Evolutionary conservation across 2,888 invertebrate genomes (phyloP), one percentile per base, ranked within the genome.

Genomic region (Drosophila gaucha): DNA sequence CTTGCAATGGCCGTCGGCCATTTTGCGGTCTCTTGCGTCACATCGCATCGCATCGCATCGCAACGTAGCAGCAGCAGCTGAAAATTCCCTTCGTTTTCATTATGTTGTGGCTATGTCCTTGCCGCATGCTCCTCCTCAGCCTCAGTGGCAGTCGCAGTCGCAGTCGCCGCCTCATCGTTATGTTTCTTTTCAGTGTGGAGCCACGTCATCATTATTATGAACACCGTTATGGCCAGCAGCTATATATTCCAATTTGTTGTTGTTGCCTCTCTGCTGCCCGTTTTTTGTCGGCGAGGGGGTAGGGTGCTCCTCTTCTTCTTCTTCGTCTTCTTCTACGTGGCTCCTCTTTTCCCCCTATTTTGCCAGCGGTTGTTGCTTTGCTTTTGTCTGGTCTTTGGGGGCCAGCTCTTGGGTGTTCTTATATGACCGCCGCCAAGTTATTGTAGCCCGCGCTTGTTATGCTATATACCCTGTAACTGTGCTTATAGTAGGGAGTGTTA

Each of bases 121-220:
- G 64, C 72, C 78, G 52, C 80, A 54, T 77, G 39, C 58, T 16
- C 51, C 49, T 36, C 43, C 22, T 20, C 24, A 47, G 30, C 43
- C 12, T 12, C 35, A 9, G 30, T 33, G 9, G 9, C 9, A 12
- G 38, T 28, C 6, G 6, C 33, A 6, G 28, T 22, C 9, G 3
- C 49, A 16, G 55, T 38, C 62, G 36, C n/a, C 14, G 39, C 51
- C 56, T 44, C 51, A 57, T 56, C 68, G 69, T 57, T 68, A 56
- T 67, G 67, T 58, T 86, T 78, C 84, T 83, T 84, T 84, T 88
- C 84, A 88, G 88, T 46, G 74, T 57, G 73, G 77, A 86, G 86
- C 88, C 84, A 83, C 88, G 84, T 84, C 84, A 80, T 85, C 84
- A 85, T 85, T 88, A 85, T 85, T 85, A 88, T 88, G 88, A 88